A percentile compares a stretch with the other conserved stretches of the same genome.
These are phyloP conservation scores for Scyliorhinus canicula DNA, from an alignment of 2,797 vertebrate species.

Conservation along the genomic window DNA sequence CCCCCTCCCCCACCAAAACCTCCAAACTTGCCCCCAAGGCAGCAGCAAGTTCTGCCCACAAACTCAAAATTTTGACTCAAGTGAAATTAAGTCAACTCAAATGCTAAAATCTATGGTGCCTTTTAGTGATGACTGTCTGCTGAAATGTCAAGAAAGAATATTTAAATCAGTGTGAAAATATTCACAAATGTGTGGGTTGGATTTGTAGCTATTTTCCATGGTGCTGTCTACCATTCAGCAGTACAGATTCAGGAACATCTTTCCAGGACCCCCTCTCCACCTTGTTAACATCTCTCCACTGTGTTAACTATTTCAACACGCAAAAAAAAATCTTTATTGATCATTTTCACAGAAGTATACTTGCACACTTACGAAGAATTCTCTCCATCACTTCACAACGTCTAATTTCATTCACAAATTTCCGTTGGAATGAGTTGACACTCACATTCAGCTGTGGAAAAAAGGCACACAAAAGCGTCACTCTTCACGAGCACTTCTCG, in stretches of 20 bases:
- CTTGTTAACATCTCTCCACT: conserved; percentile 10
- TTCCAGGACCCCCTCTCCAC: conserved; percentile 41
- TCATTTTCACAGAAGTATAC: conserved; percentile 40
- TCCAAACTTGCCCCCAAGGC: too few relatives aligned
- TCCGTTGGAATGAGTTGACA: conserved; percentile 67
- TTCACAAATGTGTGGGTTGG: background rate
- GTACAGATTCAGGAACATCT: conserved; percentile 25
- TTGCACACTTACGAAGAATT: conserved; percentile 61
- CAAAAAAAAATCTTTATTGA: background rate
- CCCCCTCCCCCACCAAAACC: too few relatives aligned
- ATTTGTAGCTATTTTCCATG: background rate
- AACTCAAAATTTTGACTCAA: background rate
- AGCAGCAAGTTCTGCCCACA: background rate
- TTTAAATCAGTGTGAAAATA: background rate
- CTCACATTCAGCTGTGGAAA: conserved; percentile 56
- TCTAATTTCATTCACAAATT: conserved; percentile 71
- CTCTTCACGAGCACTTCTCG: too few relatives aligned
- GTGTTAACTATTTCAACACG: background rate
- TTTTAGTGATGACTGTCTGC: background rate
- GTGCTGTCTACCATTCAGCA: background rate
- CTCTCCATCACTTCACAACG: conserved; percentile 68
- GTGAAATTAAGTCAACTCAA: background rate
- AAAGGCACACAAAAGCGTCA: background rate
- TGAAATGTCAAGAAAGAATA: background rate
- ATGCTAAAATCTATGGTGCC: background rate